Conservation (phyloP, 2,113 vertebrate species). For the Gorsachius goisagi region DNA sequence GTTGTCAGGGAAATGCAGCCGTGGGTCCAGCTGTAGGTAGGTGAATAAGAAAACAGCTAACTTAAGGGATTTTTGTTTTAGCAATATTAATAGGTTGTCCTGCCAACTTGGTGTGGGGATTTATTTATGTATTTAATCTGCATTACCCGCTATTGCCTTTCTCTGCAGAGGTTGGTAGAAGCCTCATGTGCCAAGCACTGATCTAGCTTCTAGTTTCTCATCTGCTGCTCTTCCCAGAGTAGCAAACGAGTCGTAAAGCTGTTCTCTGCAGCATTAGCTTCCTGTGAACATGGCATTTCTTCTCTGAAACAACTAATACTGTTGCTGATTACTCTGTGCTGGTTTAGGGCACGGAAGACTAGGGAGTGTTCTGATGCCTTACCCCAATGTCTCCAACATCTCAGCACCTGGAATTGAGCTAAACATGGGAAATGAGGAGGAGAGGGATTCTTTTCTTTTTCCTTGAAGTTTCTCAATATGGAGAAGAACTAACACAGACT, state of each 20-base stretch:
- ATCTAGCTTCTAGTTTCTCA: neutral
- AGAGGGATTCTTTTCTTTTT: neutral
- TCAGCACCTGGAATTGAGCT: neutral
- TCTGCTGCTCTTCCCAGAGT: neutral
- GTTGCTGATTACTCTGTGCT: neutral
- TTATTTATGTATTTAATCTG: neutral
- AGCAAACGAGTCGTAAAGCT: neutral
- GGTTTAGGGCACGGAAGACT: neutral
- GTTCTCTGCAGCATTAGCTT: neutral
- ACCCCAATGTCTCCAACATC: neutral
- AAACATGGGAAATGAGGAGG: neutral
- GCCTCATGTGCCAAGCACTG: neutral
- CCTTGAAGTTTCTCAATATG: neutral
- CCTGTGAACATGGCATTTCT: neutral
- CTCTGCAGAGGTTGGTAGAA: neutral
- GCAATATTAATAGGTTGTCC: neutral
- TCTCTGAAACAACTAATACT: neutral
- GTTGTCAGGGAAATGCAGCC: neutral
- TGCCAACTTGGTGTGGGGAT: neutral
- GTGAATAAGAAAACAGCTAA: neutral
- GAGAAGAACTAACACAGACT: neutral
- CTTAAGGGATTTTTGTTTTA: neutral
- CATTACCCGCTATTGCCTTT: neutral
- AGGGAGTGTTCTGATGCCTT: neutral
- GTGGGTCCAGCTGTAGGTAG: neutral